phyloP scores from a whole-genome alignment of 1,140 invertebrate genomes.

The Lasaia peninsularis region DNA sequence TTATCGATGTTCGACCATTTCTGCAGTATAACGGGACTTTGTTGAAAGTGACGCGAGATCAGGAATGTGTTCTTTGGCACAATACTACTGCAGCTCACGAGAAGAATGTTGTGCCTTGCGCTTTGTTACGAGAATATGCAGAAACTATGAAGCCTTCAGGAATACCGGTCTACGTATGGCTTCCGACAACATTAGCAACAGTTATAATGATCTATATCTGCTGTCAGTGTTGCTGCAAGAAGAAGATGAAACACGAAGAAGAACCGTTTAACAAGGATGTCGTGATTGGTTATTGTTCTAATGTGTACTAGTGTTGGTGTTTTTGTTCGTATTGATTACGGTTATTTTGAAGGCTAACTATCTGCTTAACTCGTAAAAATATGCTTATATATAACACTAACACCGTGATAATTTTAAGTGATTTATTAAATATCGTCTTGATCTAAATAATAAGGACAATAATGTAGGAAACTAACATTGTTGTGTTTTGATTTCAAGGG shows the following conservation, averaged over 20 bases:
- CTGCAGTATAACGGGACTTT: constrained; percentile 34
- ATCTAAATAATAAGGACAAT: too few species aligned
- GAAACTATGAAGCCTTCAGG: constrained; percentile 59
- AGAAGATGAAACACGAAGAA: constrained; percentile 44
- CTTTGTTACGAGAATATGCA: constrained; percentile 54
- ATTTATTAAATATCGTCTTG: too few species aligned
- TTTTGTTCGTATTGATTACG: neutral
- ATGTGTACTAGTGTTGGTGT: constrained; percentile 18
- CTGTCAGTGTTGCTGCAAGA: constrained; percentile 46
- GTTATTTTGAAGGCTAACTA: too few species aligned
- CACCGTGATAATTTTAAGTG: too few species aligned
- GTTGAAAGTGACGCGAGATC: constrained; percentile 45
- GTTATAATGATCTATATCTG: constrained; percentile 45
- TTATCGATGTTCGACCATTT: constrained; percentile 49
- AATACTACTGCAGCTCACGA: constrained; percentile 45
- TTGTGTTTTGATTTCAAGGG: too few species aligned
- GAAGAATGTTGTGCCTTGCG: constrained; percentile 47
- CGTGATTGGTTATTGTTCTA: constrained; percentile 26
- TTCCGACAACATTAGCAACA: constrained; percentile 42
- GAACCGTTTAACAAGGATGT: constrained; percentile 33
- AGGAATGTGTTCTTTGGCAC: constrained; percentile 61
- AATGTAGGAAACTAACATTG: too few species aligned
- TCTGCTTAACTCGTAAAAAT: too few species aligned
- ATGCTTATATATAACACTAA: too few species aligned
- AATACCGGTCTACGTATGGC: constrained; percentile 59